Percentiles rank a stretch among this genome's conserved stretches.
Conservation (phyloP, 2,113 vertebrate genomes). For the Tylochromis polylepis region DNA sequence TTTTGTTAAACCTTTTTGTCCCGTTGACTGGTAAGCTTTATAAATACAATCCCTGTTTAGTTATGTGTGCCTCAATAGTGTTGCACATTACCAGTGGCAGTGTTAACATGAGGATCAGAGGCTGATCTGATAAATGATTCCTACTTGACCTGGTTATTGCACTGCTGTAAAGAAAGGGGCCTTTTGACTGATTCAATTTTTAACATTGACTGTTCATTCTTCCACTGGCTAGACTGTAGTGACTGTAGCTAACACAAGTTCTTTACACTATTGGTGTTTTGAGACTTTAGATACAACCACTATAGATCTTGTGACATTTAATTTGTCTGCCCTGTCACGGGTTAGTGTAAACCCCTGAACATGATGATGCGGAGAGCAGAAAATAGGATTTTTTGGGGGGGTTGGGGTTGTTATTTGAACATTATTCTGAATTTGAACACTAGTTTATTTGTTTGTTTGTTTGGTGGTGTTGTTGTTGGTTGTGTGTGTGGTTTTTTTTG, state of each 20-base stretch:
- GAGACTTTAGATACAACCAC: not conserved
- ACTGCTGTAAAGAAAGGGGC: not conserved
- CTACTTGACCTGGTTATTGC: not conserved
- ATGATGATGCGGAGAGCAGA: not conserved
- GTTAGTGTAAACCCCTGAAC: not conserved
- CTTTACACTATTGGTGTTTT: not conserved
- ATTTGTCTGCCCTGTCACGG: not conserved
- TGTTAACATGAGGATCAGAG: not conserved
- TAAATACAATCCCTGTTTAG: not conserved
- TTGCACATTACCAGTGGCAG: not conserved
- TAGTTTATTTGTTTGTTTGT: not conserved
- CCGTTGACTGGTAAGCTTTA: not conserved
- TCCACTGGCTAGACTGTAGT: not conserved
- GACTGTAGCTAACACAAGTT: not conserved
- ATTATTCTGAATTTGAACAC: not conserved
- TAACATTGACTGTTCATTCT: not conserved
- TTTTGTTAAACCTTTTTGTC: not conserved
- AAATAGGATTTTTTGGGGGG: not conserved
- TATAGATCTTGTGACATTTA: not conserved
- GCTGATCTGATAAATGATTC: not conserved
- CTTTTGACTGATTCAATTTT: not conserved
- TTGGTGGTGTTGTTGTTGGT: no score
- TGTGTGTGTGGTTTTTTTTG: no score
- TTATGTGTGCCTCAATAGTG: not conserved
- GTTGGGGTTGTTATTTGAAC: not conserved